Conservation (phyloP, 1,140 invertebrate species). For the Pygmarrhopalites habei region DNA sequence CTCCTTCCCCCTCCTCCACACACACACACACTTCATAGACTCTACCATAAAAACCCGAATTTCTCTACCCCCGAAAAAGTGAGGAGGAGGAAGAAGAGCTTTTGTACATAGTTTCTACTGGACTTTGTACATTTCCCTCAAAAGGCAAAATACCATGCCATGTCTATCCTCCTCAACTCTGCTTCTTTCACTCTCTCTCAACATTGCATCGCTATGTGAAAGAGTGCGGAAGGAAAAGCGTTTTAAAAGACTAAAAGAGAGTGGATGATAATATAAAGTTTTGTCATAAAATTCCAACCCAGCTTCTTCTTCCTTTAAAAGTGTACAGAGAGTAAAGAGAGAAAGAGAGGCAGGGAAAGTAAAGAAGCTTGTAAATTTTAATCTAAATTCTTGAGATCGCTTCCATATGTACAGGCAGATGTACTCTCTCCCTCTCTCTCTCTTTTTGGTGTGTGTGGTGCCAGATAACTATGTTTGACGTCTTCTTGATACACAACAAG, state of each 20-base stretch:
- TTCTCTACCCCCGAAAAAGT: neutral
- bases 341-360: no score
- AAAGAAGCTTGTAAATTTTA: neutral
- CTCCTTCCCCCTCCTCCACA: no score
- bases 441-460: neutral
- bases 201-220: no score
- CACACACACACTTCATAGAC: no score
- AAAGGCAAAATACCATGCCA: neutral
- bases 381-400: slow-evolving; percentile 10
- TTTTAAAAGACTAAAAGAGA: neutral
- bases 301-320: no score
- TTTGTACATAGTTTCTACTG: neutral
- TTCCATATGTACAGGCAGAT: neutral
- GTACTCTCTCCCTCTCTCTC: neutral
- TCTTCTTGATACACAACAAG: neutral
- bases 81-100: neutral
- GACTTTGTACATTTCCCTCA: neutral
- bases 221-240: neutral
- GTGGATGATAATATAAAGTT: no score
- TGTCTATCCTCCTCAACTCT: no score
- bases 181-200: no score
- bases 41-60: neutral
- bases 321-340: no score
- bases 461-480: no score
- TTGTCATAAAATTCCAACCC: no score